Evolutionary conservation across 1,140 invertebrate species (phyloP), one percentile per base, ranked within the genome.

Genomic region (Drosophila ercepeae): DNA sequence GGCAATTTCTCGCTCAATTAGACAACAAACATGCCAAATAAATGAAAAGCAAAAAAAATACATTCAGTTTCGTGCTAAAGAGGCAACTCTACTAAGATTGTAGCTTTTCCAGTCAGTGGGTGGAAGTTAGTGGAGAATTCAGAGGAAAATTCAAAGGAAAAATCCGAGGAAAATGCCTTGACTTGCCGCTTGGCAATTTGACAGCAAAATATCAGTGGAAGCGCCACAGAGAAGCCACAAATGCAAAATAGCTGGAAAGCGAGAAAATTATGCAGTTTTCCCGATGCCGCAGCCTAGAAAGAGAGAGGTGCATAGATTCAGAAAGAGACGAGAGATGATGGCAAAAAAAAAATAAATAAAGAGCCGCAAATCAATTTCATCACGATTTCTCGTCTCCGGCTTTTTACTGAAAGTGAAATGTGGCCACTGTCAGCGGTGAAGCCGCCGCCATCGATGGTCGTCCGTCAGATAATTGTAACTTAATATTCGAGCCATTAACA

Each of bases 1-100:
- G 67, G 78, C 77, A 86, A 89, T 89, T 89, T 89, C 75, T 82
- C 86, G 86, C 86, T 89, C 86, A 89, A 89, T 89, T 89, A 89
- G 86, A 89, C 86, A 89, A 64, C 79, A 73, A 89, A 79, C 78
- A 89, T 79, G 76, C 76, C 72, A 89, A 86, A 77, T 70, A 61
- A 74, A 55, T 74, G 42, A 68, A 61, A 49, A 82, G 21, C 25
- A 54, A 70, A 76, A 39, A 79, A 86, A 78, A 78, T 89, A 89
- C 89, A 89, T 84, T 84, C 78, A 89, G 78, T 79, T 84, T 89
- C 84, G 78, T 89, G 76, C 79, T 79, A 76, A 89, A 89, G 75
- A 84, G 75, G 63, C 71, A 83, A 77, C 64, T 50, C 71, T 78
- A 77, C 64, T 50, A 58, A 77, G 59, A 44, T 49, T 50, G 36